Conservation (phyloP, 2,888 invertebrate genomes). For the Candidula unifasciata region DNA sequence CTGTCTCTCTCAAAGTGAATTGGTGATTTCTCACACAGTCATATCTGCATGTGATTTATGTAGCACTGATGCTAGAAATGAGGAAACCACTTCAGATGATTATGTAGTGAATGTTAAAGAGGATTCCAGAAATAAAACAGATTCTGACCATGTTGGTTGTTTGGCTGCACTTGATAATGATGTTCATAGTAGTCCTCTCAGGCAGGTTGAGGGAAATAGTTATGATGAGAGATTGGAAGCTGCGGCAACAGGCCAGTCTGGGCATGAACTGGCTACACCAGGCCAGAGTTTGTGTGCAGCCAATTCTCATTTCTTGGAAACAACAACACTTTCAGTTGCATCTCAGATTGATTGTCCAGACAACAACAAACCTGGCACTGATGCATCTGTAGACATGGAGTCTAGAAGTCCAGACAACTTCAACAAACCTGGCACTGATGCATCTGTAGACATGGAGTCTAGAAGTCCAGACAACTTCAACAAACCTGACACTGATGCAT, state of each 20-base stretch:
- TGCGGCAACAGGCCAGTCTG: neutral
- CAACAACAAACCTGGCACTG: neutral
- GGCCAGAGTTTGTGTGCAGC: neutral
- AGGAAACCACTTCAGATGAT: neutral
- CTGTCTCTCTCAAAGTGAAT: neutral
- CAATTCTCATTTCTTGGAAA: too few relatives aligned
- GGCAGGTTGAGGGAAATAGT: too few relatives aligned
- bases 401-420: neutral
- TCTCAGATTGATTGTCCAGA: neutral
- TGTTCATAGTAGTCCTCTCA: too few relatives aligned
- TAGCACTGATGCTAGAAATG: neutral
- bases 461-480: neutral
- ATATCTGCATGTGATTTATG: neutral
- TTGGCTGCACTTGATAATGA: too few relatives aligned
- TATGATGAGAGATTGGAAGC: too few relatives aligned
- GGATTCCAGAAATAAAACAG: neutral
- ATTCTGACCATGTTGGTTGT: neutral
- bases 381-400: neutral
- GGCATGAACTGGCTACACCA: neutral
- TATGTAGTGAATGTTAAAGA: neutral
- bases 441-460: neutral
- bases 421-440: neutral
- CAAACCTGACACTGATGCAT: neutral
- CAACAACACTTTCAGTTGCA: neutral
- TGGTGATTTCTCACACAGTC: too few relatives aligned